These are phyloP conservation scores for Pristionchus mayeri DNA, from an alignment of 2,888 invertebrate genomes.

Conservation along the genomic window DNA sequence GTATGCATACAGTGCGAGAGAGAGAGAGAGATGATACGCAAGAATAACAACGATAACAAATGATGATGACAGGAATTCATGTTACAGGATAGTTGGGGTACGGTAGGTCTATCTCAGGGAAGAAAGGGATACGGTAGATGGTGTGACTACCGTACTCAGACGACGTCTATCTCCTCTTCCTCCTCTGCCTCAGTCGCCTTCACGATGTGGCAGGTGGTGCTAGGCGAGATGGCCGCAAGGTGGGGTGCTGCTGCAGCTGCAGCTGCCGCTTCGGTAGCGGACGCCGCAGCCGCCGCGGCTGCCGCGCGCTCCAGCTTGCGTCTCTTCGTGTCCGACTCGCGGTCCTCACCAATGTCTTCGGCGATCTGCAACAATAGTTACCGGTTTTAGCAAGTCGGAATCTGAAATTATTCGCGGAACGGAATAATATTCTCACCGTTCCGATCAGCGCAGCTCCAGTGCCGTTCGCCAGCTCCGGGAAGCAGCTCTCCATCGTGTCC, in stretches of 20 bases:
- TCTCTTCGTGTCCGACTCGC: slow-evolving; percentile 42
- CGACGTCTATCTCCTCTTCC: slow-evolving; percentile 46
- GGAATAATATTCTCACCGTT: not conserved
- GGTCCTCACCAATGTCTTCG: slow-evolving; percentile 46
- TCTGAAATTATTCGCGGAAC: not conserved
- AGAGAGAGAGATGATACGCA: too few species aligned
- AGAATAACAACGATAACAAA: slow-evolving; percentile 12
- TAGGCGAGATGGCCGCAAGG: not conserved
- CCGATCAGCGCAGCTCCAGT: not conserved
- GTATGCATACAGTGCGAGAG: not conserved
- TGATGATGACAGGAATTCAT: not conserved
- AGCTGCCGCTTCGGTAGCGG: not conserved
- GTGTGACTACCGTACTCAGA: slow-evolving; percentile 14
- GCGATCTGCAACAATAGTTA: not conserved
- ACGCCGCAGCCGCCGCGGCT: not conserved
- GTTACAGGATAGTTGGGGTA: not conserved
- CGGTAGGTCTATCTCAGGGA: not conserved
- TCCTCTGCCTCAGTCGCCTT: slow-evolving; percentile 8
- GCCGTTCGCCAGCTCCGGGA: slow-evolving; percentile 37
- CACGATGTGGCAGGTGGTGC: slow-evolving; percentile 14
- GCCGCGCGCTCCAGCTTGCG: slow-evolving; percentile 39
- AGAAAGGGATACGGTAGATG: not conserved
- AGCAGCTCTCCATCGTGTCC: slow-evolving; percentile 49
- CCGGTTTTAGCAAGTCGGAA: not conserved
- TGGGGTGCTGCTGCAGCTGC: not conserved